Evolutionary conservation across 2,113 vertebrate species (phyloP).

Genomic region (Neodon shergylaensis): DNA sequence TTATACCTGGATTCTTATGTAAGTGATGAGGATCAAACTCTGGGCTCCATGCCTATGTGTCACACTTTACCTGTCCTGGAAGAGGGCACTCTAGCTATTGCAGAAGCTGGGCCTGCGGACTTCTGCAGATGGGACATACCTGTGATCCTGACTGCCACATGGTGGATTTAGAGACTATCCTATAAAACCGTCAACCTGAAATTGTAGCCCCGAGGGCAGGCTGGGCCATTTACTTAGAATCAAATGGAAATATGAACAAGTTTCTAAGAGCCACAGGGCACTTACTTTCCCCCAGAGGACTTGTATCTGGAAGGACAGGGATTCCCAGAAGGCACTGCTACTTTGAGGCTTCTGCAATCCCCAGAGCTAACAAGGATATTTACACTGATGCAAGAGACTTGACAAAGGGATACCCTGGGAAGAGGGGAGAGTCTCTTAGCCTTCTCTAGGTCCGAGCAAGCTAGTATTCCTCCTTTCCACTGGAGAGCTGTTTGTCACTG

Average conservation of each 20-base stretch:
- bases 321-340: not conserved
- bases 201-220: not conserved
- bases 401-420: not conserved
- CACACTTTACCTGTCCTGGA: not conserved
- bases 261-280: not conserved
- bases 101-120: not conserved
- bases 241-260: not conserved
- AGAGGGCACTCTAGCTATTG: not conserved
- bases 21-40: not conserved
- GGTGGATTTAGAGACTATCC: not conserved
- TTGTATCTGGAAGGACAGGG: not conserved
- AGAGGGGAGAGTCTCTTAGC: not conserved
- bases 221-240: not conserved
- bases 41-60: not conserved
- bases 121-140: not conserved
- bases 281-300: not conserved
- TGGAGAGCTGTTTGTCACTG: not conserved
- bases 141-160: not conserved
- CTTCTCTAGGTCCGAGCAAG: not conserved
- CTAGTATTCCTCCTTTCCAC: too few relatives aligned
- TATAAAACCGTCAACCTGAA: not conserved
- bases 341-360: not conserved
- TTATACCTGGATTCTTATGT: not conserved
- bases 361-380: not conserved
- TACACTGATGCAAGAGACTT: not conserved